phyloP scores from a whole-genome alignment of 92 coral and sea anemone species.

The Pocillopora meandrina region DNA sequence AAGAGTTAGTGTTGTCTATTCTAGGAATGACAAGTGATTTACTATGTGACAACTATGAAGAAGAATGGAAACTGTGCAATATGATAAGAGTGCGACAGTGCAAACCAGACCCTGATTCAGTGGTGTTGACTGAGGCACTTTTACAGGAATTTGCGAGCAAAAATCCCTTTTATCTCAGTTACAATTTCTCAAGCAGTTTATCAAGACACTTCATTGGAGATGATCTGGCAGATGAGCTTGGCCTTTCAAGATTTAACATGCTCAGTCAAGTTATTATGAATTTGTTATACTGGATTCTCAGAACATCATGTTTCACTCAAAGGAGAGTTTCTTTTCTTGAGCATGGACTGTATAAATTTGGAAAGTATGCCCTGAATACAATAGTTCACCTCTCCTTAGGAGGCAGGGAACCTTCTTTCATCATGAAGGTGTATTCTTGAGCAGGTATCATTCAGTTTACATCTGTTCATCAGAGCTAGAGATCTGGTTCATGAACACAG shows the following conservation, averaged over 20 bases:
- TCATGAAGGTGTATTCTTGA: constrained; percentile 13
- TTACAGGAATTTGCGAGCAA: constrained; percentile 40
- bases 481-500: too few relatives aligned
- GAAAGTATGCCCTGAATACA: constrained; percentile 7
- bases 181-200: constrained; percentile 33
- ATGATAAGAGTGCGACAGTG: constrained; percentile 31
- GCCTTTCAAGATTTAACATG: constrained; percentile 19
- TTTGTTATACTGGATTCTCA: constrained; percentile 28
- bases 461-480: too few relatives aligned
- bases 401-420: constrained; percentile 7
- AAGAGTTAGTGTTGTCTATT: neutral
- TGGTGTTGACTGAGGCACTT: constrained; percentile 31
- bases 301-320: constrained; percentile 3
- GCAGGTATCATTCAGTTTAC: too few relatives aligned
- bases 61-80: constrained; percentile 29
- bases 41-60: constrained; percentile 22
- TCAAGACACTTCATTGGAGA: constrained; percentile 36
- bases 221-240: constrained; percentile 42
- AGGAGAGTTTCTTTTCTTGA: constrained; percentile 24
- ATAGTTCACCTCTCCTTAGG: constrained; percentile 36
- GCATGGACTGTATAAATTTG: constrained; percentile 33
- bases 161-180: constrained; percentile 48
- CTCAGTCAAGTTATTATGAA: neutral
- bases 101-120: constrained; percentile 49
- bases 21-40: constrained; percentile 43